These are phyloP conservation scores for Melanotaenia nigrans DNA, from an alignment of 2,797 vertebrate species.

Conservation along the genomic window DNA sequence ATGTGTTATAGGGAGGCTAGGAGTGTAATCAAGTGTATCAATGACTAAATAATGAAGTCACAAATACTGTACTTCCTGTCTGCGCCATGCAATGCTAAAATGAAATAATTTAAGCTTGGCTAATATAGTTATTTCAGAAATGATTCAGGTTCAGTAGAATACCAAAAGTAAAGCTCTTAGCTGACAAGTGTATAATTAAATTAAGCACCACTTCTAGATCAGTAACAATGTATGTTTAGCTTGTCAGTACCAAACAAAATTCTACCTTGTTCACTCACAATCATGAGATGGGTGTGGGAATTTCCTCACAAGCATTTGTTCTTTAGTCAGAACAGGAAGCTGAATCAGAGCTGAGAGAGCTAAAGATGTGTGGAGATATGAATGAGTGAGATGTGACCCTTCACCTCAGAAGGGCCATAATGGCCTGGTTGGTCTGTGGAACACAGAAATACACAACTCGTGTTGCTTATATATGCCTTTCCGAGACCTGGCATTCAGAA, in stretches of 20 bases:
- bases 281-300: conserved; percentile 3
- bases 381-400: background rate
- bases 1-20: no score
- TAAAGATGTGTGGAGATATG: background rate
- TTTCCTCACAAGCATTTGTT: background rate
- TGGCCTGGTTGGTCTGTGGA: background rate
- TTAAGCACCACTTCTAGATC: background rate
- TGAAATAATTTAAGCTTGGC: no score
- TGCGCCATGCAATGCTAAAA: no score
- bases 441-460: background rate
- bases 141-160: background rate
- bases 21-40: no score
- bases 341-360: background rate
- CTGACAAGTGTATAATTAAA: background rate
- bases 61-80: no score
- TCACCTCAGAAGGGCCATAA: background rate
- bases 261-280: background rate
- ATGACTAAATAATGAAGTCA: no score
- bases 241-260: background rate
- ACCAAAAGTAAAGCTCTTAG: background rate
- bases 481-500: background rate
- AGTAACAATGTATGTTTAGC: background rate
- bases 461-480: background rate
- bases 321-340: conserved; percentile 6
- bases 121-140: background rate